phyloP scores from a whole-genome alignment of 2,113 vertebrate genomes.

The Pseudonaja textilis region DNA sequence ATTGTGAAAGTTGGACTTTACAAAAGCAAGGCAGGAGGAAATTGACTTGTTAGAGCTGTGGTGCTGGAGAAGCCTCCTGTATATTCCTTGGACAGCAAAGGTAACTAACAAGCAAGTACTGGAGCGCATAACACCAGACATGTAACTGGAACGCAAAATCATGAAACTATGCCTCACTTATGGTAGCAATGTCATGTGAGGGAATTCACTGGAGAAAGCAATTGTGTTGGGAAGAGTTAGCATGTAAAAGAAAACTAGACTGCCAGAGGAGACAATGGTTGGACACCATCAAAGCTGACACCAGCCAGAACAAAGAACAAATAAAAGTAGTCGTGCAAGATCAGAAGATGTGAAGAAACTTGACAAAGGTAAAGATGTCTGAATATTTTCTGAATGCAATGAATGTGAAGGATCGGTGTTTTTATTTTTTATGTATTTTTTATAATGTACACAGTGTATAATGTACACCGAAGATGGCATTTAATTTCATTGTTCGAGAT shows the following conservation, averaged over 20 bases:
- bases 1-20: background rate
- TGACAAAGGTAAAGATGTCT: no score
- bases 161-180: background rate
- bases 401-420: no score
- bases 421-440: no score
- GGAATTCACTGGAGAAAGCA: background rate
- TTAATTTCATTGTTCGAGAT: no score
- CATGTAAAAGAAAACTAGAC: background rate
- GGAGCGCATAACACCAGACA: background rate
- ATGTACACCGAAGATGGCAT: no score
- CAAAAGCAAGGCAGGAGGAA: background rate
- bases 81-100: background rate
- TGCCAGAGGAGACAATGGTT: background rate
- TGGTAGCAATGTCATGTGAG: background rate
- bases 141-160: background rate
- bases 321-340: background rate
- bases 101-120: background rate
- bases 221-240: background rate
- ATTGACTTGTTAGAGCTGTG: background rate
- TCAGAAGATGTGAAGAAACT: background rate
- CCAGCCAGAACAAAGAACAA: background rate
- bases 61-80: background rate
- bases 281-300: background rate
- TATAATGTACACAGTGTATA: no score
- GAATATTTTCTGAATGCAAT: no score